These are phyloP conservation scores for Sciurus carolinensis DNA, from an alignment of 2,797 vertebrate genomes.

Conservation along the genomic window DNA sequence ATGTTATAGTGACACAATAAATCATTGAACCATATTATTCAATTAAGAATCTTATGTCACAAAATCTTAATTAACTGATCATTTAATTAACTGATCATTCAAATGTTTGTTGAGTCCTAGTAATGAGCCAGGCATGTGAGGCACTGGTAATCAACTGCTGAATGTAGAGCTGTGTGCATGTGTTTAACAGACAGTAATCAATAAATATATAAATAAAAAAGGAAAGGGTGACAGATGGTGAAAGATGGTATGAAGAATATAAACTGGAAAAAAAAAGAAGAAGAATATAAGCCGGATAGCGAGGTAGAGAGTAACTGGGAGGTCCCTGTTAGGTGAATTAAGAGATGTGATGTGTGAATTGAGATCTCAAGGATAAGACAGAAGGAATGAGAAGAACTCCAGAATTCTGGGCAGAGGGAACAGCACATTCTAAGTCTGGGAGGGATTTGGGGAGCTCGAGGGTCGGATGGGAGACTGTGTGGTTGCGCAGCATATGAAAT, in stretches of 20 bases:
- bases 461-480: neutral
- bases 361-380: neutral
- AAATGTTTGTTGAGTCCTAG: neutral
- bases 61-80: neutral
- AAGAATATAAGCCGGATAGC: neutral
- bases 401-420: neutral
- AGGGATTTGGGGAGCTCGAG: neutral
- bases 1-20: neutral
- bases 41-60: neutral
- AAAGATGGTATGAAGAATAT: neutral
- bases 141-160: neutral
- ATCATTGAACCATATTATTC: neutral
- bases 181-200: neutral
- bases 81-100: neutral
- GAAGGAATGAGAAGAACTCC: neutral
- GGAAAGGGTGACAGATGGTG: neutral
- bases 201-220: neutral
- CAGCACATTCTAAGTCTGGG: neutral
- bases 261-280: neutral
- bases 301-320: neutral
- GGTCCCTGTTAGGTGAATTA: neutral
- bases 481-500: fast-evolving
- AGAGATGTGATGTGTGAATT: neutral
- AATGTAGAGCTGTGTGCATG: neutral
- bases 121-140: neutral